A percentile compares a stretch with the other conserved stretches of the same genome.
These are phyloP conservation scores for Panurus biarmicus DNA, from an alignment of 2,113 vertebrate species.

Conservation along the genomic window DNA sequence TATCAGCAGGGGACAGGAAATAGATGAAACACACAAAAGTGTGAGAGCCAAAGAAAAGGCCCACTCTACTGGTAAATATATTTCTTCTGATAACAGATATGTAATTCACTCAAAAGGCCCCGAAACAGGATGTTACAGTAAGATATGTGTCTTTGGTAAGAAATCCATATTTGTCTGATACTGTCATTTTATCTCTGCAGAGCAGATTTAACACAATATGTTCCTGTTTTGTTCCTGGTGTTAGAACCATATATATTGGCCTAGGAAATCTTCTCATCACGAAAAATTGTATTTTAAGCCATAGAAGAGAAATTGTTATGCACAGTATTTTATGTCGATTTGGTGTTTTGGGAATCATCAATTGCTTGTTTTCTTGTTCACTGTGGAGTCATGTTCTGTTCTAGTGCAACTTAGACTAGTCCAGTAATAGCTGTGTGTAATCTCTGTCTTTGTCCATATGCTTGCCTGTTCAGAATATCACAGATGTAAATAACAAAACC, in stretches of 20 bases:
- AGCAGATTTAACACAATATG: slow-evolving; percentile 7
- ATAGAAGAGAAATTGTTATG: slow-evolving; percentile 11
- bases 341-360: slow-evolving; percentile 80
- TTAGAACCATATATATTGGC: not conserved
- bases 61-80: not conserved
- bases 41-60: not conserved
- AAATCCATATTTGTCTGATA: slow-evolving; percentile 30
- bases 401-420: slow-evolving; percentile 71
- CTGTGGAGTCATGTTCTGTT: slow-evolving; percentile 77
- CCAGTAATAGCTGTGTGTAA: slow-evolving; percentile 76
- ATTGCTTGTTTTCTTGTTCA: slow-evolving; percentile 80
- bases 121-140: slow-evolving; percentile 37
- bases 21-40: not conserved
- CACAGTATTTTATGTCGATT: slow-evolving; percentile 72
- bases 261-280: not conserved
- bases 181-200: slow-evolving; percentile 48
- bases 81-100: not conserved
- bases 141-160: slow-evolving; percentile 44
- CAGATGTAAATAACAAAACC: slow-evolving; percentile 86
- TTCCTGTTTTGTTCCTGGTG: slow-evolving; percentile 7
- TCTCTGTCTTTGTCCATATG: slow-evolving; percentile 81
- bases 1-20: not conserved
- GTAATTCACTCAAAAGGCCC: slow-evolving; percentile 8
- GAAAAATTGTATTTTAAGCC: not conserved
- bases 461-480: slow-evolving; percentile 72